Evolutionary conservation across 2,113 vertebrate species (phyloP), one percentile per base, ranked within the genome.

Genomic region (Anarhynchus alexandrinus): DNA sequence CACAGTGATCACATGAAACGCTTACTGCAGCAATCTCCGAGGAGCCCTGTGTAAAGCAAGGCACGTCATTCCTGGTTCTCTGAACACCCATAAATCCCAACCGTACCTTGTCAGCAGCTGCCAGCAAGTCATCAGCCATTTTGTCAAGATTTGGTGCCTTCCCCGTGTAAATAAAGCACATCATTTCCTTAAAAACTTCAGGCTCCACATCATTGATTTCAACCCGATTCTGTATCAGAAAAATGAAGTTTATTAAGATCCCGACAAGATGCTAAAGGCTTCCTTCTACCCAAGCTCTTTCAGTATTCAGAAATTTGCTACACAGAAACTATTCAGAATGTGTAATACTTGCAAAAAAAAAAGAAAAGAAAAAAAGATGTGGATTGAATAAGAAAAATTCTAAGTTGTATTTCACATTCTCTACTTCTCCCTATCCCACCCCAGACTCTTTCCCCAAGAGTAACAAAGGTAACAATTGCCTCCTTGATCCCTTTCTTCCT

Each of bases 131-230:
- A 73, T 99, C 99, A 29, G 99, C 99, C 99, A 99, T 99, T 97
- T 99, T 99, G 98, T 99, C 99, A 65, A 99, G 98, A 97, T 99
- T 99, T 57, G 99, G 99, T 51, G 99, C 99, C 96, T 99, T 99
- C 67, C 99, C 99, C 49, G 99, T 99, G 97, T 99, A 99, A 94
- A 99, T 99, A 97, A 99, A 99, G 96, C 99, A 99, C 99, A 99
- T 99, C 99, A 99, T 99, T 95, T 99, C 99, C 98, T 99, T 99
- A 96, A 99, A 99, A 93, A 99, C 99, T 98, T 99, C 99, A 90
- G 99, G 99, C 96, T 99, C 99, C 98, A 99, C 98, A 59, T 99
- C 99, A 69, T 99, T 99, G 97, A 99, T 99, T 98, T 99, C 99
- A 76, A 99, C 99, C 30, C 99, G 98, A 96, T 99, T 99, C 99